phyloP scores from a whole-genome alignment of 1,140 invertebrate species.

The Halyomorpha halys region DNA sequence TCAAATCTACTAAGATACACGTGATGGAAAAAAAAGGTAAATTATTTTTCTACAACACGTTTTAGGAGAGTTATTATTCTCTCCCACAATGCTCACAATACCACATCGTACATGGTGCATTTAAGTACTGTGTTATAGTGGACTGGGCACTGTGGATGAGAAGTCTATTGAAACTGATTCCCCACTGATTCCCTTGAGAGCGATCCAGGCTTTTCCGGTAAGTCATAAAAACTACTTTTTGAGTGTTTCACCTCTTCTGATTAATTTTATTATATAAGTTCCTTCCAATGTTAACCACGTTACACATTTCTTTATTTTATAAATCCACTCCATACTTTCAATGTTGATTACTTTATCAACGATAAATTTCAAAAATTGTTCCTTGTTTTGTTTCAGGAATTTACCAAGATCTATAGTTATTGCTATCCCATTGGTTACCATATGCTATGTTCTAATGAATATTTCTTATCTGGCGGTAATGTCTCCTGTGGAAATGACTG shows the following conservation, averaged over 20 bases:
- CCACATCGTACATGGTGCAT: slow-evolving; percentile 6
- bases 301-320: no score
- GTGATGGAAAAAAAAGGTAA: background rate
- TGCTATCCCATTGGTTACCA: slow-evolving; percentile 87
- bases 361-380: no score
- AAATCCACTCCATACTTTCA: no score
- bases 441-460: slow-evolving; percentile 93
- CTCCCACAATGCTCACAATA: slow-evolving; percentile 9
- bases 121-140: slow-evolving; percentile 16
- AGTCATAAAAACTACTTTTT: slow-evolving; percentile 9
- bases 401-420: slow-evolving; percentile 91
- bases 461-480: slow-evolving; percentile 94
- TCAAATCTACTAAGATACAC: no score
- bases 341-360: no score
- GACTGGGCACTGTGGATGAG: slow-evolving; percentile 12
- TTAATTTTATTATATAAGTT: no score
- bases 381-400: slow-evolving; percentile 51
- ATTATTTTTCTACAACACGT: background rate
- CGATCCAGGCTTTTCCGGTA: background rate
- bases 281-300: no score
- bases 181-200: background rate
- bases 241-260: slow-evolving; percentile 7
- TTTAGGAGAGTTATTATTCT: background rate
- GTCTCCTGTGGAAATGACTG: slow-evolving; percentile 86
- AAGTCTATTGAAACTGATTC: background rate